Base-by-base conservation (phyloP, 1,140 invertebrate species). In the Formica selysi region DNA sequence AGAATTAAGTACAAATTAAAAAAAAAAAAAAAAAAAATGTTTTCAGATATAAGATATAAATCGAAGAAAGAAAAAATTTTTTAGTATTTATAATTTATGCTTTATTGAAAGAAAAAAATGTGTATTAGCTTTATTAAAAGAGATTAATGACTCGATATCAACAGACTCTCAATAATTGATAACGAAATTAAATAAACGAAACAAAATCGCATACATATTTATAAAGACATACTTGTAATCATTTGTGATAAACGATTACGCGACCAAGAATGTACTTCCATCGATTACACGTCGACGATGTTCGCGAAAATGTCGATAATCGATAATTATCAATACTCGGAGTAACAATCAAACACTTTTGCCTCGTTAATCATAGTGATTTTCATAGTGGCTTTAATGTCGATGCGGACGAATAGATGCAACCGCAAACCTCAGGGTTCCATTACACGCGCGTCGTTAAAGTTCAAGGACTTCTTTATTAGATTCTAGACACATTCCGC, bases 401-500 rank as follows among this genome's bases (percentile, higher is more conserved):
- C 54, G 19, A 22, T 32, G 38, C 79, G 7, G 13, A 61, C 79
- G 67, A 73, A 73, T 38, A 81, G 54, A 73, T 81, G 67, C 67
- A 73, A 61, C 67, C 51, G 54, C 79, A 73, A 81, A 73, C 73
- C 67, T 44, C 38, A 19, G 67, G 78, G 67, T 73, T 62, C 38
- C 2, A 61, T 74, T 83, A 83, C 79, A 36, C 54, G 51, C 79
- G 19, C 54, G 51, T 59, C 22, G 65, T 81, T 83, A 83, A 81
- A 83, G 79, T 83, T 83, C 79, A 83, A 83, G 79, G 79, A 83
- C 79, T 83, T 74, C 19, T 74, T 74, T 57, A 83, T 83, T 83
- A 83, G 61, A 83, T 74, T 38, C 26, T 62, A 73, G 68, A 26
- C 32, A 68, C 22, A 67, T 68, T 51, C 36, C 19, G 22, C 65